A percentile compares a stretch with the other conserved stretches of the same genome.
phyloP scores from a whole-genome alignment of 1,140 invertebrate species.

The Trissolcus basalis region DNA sequence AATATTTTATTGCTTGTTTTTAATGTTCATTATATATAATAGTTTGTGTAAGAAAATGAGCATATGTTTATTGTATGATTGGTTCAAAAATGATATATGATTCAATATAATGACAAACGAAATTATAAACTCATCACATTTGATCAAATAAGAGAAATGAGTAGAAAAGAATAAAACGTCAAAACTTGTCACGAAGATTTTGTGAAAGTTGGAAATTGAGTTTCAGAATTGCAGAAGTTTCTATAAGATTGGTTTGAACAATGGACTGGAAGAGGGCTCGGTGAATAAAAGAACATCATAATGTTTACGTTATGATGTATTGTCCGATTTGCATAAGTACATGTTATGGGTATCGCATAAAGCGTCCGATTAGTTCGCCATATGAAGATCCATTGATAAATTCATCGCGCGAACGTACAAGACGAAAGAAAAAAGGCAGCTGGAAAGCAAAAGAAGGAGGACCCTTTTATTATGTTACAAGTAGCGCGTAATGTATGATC shows the following conservation, averaged over 20 bases:
- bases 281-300: constrained; percentile 28
- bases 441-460: constrained; percentile 50
- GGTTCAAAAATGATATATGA: no score
- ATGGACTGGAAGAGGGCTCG: constrained; percentile 1
- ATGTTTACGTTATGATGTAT: constrained; percentile 44
- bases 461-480: constrained; percentile 60
- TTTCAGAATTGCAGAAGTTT: constrained; percentile 13
- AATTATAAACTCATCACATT: no score
- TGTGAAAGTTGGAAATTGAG: constrained; percentile 22
- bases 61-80: no score
- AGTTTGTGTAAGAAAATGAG: no score
- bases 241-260: background rate
- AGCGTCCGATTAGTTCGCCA: constrained; percentile 56
- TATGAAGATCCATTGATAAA: constrained; percentile 62
- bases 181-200: no score
- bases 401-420: constrained; percentile 56
- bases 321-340: constrained; percentile 43
- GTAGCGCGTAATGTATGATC: constrained; percentile 58
- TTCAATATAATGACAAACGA: no score
- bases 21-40: no score
- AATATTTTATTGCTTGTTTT: no score
- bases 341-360: constrained; percentile 53
- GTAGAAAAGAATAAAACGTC: no score
- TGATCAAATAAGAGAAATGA: no score
- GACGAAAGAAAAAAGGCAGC: constrained; percentile 61